phyloP scores from a whole-genome alignment of 2,113 vertebrate genomes.

The Glaucomys volans region DNA sequence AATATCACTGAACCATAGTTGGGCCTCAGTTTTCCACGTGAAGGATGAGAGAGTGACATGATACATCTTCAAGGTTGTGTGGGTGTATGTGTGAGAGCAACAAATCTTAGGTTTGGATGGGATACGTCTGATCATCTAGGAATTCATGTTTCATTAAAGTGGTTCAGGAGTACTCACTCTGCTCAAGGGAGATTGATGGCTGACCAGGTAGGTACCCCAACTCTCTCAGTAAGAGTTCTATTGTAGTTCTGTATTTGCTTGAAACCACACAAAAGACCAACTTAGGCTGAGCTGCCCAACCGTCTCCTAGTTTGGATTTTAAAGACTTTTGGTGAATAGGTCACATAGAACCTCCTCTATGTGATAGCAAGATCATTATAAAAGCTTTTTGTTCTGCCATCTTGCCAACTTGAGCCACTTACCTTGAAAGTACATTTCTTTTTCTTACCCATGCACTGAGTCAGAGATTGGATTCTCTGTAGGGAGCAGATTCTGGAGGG shows the following conservation, averaged over 20 bases:
- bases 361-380: background rate
- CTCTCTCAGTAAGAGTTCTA: background rate
- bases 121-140: background rate
- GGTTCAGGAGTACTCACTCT: background rate
- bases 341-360: background rate
- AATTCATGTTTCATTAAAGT: background rate
- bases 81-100: background rate
- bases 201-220: rapidly evolving
- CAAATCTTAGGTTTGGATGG: background rate
- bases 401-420: background rate
- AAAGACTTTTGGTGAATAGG: background rate
- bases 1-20: background rate
- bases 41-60: background rate
- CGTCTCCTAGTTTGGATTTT: background rate
- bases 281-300: background rate
- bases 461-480: background rate
- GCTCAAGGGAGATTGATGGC: background rate
- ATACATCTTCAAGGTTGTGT: background rate
- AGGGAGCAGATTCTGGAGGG: background rate
- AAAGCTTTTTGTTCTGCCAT: background rate
- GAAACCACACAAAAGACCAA: background rate
- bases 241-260: background rate
- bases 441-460: background rate
- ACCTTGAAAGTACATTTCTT: background rate
- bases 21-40: background rate